A percentile compares a stretch with the other conserved stretches of the same genome.
Conservation (phyloP, 2,888 invertebrate genomes). For the Pseudeuparius sepicola region DNA sequence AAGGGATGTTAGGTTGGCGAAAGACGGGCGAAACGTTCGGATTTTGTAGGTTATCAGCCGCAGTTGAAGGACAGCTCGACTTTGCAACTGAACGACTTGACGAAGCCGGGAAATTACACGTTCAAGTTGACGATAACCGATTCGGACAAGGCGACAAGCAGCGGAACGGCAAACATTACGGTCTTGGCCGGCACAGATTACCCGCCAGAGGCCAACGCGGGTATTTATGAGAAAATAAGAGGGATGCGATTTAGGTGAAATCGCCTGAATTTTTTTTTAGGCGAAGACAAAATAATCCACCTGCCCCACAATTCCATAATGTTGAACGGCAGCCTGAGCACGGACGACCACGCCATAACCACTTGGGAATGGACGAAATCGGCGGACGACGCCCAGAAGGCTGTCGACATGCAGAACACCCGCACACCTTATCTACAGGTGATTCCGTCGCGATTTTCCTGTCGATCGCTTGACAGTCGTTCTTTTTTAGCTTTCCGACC, state of each 20-base stretch:
- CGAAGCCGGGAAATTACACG: conserved; percentile 80
- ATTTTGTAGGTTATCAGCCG: conserved; percentile 60
- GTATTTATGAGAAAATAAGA: too few species aligned
- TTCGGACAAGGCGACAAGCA: conserved; percentile 77
- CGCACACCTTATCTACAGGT: conserved; percentile 77
- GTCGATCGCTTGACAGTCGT: too few species aligned
- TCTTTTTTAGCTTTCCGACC: too few species aligned
- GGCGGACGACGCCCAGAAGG: conserved; percentile 75
- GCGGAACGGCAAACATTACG: conserved; percentile 77
- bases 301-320: conserved; percentile 80
- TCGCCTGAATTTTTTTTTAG: conserved; percentile 41
- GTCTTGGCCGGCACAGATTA: conserved; percentile 88
- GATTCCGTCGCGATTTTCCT: too few species aligned
- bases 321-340: conserved; percentile 81
- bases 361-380: conserved; percentile 96
- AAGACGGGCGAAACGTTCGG: too few species aligned
- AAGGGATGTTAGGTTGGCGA: too few species aligned
- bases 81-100: conserved; percentile 72
- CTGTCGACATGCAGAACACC: conserved; percentile 93
- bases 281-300: conserved; percentile 81
- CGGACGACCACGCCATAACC: conserved; percentile 86
- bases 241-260: too few species aligned
- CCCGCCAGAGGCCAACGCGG: conserved; percentile 91
- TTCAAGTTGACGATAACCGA: conserved; percentile 88
- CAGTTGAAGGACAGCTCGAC: conserved; percentile 70